A percentile compares a stretch with the other conserved stretches of the same genome.
These are phyloP conservation scores for Myiozetetes cayanensis DNA, from an alignment of 2,113 vertebrate species.

Conservation along the genomic window DNA sequence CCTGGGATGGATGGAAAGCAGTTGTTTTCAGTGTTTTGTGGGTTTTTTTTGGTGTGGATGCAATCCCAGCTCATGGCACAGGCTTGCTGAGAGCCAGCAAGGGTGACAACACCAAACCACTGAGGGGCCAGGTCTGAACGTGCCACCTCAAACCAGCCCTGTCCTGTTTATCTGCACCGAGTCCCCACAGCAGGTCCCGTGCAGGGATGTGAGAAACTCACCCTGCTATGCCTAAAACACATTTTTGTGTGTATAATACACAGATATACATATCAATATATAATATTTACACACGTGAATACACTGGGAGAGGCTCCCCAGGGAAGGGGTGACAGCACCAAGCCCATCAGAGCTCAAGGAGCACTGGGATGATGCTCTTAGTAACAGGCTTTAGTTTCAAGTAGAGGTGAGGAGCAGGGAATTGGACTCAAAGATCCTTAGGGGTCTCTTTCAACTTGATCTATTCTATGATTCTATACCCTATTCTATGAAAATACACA, in stretches of 20 bases:
- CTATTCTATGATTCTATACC: fast-evolving
- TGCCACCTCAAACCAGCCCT: background rate
- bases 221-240: background rate
- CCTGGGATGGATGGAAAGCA: background rate
- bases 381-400: background rate
- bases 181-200: fast-evolving
- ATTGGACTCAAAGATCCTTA: background rate
- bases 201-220: background rate
- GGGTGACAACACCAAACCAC: fast-evolving
- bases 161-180: background rate
- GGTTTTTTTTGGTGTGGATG: background rate
- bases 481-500: fast-evolving
- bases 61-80: background rate
- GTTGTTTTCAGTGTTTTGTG: background rate
- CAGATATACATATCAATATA: background rate
- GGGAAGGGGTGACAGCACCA: background rate
- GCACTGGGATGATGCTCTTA: background rate
- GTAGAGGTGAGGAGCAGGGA: background rate
- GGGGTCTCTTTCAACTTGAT: background rate
- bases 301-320: background rate
- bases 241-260: background rate
- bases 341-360: background rate
- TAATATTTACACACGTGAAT: background rate
- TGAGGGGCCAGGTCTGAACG: no score
- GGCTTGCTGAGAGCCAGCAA: background rate